Evolutionary conservation across 1,140 invertebrate species (phyloP).

Genomic region (Drosophila ficusphila): DNA sequence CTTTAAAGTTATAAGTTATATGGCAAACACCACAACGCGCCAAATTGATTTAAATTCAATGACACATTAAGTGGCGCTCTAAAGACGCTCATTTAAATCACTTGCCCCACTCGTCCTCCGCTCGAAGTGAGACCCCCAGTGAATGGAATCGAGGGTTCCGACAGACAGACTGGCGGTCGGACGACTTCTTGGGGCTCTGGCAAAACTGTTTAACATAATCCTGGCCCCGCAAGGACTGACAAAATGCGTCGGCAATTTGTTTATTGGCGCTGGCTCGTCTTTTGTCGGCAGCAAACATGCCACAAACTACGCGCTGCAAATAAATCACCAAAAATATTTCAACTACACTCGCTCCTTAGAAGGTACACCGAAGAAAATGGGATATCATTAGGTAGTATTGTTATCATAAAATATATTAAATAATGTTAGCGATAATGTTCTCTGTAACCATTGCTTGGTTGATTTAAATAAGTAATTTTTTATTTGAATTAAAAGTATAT

Average conservation of each 20-base stretch:
- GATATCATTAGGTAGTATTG: too few species aligned
- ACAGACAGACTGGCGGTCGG: conserved; percentile 18
- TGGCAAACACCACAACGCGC: not conserved
- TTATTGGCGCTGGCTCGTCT: conserved; percentile 71
- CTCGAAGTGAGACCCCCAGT: conserved; percentile 29
- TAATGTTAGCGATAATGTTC: too few species aligned
- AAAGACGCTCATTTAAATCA: conserved; percentile 76
- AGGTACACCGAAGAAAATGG: conserved; percentile 15
- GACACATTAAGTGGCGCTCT: conserved; percentile 74
- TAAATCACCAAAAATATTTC: conserved; percentile 82
- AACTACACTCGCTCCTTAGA: conserved; percentile 68
- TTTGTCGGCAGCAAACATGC: conserved; percentile 77
- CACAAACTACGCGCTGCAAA: conserved; percentile 80
- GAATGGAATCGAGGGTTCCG: conserved; percentile 15
- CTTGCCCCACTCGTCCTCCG: conserved; percentile 32
- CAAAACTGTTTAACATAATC: conserved; percentile 76
- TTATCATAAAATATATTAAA: too few species aligned
- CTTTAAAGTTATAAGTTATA: not conserved
- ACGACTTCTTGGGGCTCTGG: conserved; percentile 28
- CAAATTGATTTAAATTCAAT: conserved; percentile 70
- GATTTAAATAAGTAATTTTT: too few species aligned
- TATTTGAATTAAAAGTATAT: too few species aligned
- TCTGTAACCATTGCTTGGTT: too few species aligned
- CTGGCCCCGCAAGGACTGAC: conserved; percentile 65
- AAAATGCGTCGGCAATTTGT: conserved; percentile 83